Evolutionary conservation across 2,113 vertebrate species (phyloP).

Genomic region (Plestiodon gilberti): DNA sequence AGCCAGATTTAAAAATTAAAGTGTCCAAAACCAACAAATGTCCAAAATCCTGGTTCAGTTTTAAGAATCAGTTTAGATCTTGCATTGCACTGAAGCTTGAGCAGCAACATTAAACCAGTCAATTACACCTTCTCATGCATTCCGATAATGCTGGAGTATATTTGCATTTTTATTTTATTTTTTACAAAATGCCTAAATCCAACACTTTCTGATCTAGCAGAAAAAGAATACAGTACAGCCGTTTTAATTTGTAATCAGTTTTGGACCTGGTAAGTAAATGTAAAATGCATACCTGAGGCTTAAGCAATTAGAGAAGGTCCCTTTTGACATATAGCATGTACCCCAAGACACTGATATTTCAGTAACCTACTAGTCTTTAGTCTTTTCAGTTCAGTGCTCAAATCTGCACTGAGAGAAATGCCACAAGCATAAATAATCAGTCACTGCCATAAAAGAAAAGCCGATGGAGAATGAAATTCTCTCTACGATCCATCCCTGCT

Average conservation of each 20-base stretch:
- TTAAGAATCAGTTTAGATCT: constrained; percentile 22
- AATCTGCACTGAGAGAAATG: constrained; percentile 60
- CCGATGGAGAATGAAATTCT: constrained; percentile 65
- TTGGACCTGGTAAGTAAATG: constrained; percentile 52
- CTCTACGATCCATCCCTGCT: constrained; percentile 68
- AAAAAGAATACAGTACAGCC: background rate
- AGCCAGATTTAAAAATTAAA: constrained; percentile 6
- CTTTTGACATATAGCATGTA: constrained; percentile 46
- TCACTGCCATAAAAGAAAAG: constrained; percentile 72
- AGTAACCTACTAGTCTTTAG: constrained; percentile 49
- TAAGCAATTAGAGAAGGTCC: constrained; percentile 42
- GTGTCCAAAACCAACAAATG: constrained; percentile 34
- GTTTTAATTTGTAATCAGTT: constrained; percentile 40
- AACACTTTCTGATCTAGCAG: constrained; percentile 40
- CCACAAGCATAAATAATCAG: constrained; percentile 70
- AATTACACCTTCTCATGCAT: constrained; percentile 46
- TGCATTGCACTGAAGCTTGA: constrained; percentile 25
- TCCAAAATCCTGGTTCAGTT: constrained; percentile 22
- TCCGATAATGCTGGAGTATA: constrained; percentile 28
- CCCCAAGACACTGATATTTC: constrained; percentile 53
- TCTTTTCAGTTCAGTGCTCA: constrained; percentile 50
- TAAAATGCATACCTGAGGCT: constrained; percentile 56
- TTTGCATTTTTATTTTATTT: constrained; percentile 15
- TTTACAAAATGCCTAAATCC: constrained; percentile 39
- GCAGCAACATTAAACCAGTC: background rate